Percentiles rank a stretch among this genome's conserved stretches.
Conservation (phyloP, 2,888 invertebrate species). For the Cephalotes varians region DNA sequence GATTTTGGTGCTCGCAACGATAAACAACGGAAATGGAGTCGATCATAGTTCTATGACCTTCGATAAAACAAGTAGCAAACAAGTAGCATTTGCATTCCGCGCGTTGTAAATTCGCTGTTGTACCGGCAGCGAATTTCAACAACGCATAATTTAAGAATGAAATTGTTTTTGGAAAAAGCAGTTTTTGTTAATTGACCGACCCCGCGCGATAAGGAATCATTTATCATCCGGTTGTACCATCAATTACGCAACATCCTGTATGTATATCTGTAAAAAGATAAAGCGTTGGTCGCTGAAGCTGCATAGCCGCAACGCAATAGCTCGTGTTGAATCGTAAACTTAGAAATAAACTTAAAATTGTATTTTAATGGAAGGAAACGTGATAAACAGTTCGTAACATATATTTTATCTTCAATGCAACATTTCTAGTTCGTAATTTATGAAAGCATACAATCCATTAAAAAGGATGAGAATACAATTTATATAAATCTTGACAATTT, state of each 20-base stretch:
- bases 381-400: not conserved
- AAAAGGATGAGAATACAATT: not conserved
- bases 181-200: slow-evolving; percentile 20
- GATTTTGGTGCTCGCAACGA: slow-evolving; percentile 47
- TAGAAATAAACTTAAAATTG: not conserved
- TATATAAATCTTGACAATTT: not conserved
- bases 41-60: slow-evolving; percentile 45
- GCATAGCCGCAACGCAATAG: not conserved
- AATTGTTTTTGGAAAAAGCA: slow-evolving; percentile 36
- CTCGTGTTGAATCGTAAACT: not conserved
- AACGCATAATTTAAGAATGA: slow-evolving; percentile 39
- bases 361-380: slow-evolving; percentile 1
- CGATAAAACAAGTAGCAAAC: slow-evolving; percentile 53
- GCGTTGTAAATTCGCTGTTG: slow-evolving; percentile 20
- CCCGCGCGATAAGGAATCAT: slow-evolving; percentile 32
- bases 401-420: not conserved
- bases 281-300: not conserved
- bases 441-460: not conserved
- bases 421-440: not conserved
- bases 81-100: slow-evolving; percentile 43
- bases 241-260: slow-evolving; percentile 44
- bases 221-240: slow-evolving; percentile 35
- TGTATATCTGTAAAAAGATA: slow-evolving; percentile 5
- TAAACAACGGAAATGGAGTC: slow-evolving; percentile 48
- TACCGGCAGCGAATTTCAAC: slow-evolving; percentile 18